These are phyloP conservation scores for Erpobdella octoculata DNA, from an alignment of 2,888 invertebrate genomes.

Conservation along the genomic window DNA sequence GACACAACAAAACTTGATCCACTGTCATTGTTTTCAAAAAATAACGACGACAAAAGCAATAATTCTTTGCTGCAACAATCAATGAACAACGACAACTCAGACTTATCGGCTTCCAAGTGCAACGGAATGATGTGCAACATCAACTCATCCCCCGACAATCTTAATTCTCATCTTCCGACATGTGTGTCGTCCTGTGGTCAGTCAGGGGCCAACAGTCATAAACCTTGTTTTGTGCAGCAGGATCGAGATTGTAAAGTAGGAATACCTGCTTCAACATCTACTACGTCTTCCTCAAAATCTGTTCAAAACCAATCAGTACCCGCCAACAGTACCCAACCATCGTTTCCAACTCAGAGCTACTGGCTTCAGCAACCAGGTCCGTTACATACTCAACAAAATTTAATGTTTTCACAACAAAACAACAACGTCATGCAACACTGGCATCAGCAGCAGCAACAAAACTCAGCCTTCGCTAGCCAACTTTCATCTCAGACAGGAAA, in stretches of 20 bases:
- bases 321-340: conserved; percentile 6
- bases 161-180: neutral
- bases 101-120: neutral
- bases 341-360: conserved; percentile 10
- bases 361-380: conserved; percentile 20
- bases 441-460: conserved; percentile 4
- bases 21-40: neutral
- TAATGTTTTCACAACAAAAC: too few species aligned
- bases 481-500: too few species aligned
- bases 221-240: too few species aligned
- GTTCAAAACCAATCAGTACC: neutral
- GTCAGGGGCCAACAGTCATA: too few species aligned
- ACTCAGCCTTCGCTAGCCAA: too few species aligned
- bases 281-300: too few species aligned
- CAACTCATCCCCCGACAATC: neutral
- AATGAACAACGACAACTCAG: conserved; percentile 4
- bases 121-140: neutral
- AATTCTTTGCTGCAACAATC: neutral
- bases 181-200: too few species aligned
- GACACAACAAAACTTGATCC: conserved; percentile 12
- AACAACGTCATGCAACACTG: too few species aligned
- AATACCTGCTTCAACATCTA: too few species aligned
- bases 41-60: conserved; percentile 4
- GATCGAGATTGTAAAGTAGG: too few species aligned
- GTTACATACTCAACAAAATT: neutral